Evolutionary conservation across 2,888 invertebrate genomes (phyloP), one percentile per base, ranked within the genome.

Genomic region (Drosophila hamatofila): DNA sequence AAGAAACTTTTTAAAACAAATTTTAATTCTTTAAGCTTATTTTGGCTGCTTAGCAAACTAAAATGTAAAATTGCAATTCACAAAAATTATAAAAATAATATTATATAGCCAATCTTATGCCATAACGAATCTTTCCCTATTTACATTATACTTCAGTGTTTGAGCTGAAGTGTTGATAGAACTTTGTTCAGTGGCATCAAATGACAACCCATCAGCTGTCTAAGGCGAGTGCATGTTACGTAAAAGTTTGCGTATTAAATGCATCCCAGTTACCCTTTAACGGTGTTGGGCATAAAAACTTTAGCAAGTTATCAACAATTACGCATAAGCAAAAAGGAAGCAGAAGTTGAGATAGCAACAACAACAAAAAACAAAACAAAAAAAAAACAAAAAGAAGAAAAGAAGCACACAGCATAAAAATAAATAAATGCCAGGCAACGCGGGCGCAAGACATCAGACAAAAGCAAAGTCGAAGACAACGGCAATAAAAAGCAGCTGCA

Each of bases 401-500:
- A 30, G 2, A 1, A 23, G 62, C 51, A 56, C 59, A 68, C 57
- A 65, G 78, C 67, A 80, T 74, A 80, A 73, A 78, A 87, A 83
- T 83, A 87, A 87, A 87, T 87, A 89, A 84, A 81, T 80, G 88
- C 65, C 70, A 75, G 56, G 68, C 70, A 74, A 75, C 75, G 61
- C 70, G 69, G 55, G 58, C 62, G 56, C 57, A 52, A 59, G 64
- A 12, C 59, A 67, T 55, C 58, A 76, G 72, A 79, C 74, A 79
- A 76, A 70, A 48, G 67, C 55, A 59, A 56, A 67, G 64, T 39
- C 61, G 57, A 41, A 59, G 48, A 58, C 60, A 75, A 68, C 56
- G 68, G 75, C 81, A 81, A 86, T 86, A 80, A 80, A 89, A 87
- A 89, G 73, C 84, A 89, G 84, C 89, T 89, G 89, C 79, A 84